Evolutionary conservation across 2,888 invertebrate genomes (phyloP).

Genomic region (Crematogaster levior): DNA sequence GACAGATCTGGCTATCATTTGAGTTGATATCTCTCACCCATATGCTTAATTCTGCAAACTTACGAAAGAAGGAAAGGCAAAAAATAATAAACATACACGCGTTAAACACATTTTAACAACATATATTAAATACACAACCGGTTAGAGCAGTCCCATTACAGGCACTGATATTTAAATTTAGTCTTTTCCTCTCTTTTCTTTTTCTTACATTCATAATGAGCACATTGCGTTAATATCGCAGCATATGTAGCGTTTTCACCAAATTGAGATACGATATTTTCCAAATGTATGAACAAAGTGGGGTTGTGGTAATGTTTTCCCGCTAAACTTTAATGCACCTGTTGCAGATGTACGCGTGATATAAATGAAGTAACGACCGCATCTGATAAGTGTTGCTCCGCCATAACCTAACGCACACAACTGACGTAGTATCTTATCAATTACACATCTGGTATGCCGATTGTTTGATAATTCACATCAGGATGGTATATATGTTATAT

Average conservation of each 20-base stretch:
- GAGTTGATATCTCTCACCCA: not conserved
- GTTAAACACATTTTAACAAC: no score
- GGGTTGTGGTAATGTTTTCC: not conserved
- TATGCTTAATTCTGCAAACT: not conserved
- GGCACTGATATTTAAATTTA: conserved; percentile 22
- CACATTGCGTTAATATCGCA: not conserved
- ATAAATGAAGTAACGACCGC: no score
- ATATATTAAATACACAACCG: conserved; percentile 4
- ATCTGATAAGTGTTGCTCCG: not conserved
- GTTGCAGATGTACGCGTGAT: conserved; percentile 24
- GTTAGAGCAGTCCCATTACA: not conserved
- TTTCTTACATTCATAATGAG: not conserved
- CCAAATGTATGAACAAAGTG: not conserved
- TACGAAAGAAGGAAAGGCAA: not conserved
- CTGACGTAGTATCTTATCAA: not conserved
- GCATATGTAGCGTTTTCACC: not conserved
- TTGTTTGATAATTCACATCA: not conserved
- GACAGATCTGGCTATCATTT: not conserved
- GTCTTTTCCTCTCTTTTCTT: not conserved
- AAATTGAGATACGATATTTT: not conserved
- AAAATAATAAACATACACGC: not conserved
- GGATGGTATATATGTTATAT: not conserved
- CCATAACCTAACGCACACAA: conserved; percentile 27
- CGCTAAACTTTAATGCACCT: not conserved
- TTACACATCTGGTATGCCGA: not conserved